Evolutionary conservation across 2,797 vertebrate species (phyloP), one percentile per base, ranked within the genome.

Genomic region (Eleutherodactylus coqui): DNA sequence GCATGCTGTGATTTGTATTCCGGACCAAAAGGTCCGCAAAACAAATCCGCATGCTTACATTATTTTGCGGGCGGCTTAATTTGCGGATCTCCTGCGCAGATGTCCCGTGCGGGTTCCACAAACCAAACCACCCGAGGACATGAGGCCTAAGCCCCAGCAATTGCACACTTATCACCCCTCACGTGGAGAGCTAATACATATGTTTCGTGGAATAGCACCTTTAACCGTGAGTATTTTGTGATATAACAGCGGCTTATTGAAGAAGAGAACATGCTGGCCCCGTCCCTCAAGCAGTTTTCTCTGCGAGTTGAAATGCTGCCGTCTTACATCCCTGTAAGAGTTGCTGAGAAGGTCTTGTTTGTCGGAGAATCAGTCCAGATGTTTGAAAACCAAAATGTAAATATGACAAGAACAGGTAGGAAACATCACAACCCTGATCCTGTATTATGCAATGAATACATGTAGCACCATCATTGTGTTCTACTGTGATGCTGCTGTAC

Each of bases 331-430:
- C 98, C 98, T 81, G 92, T 98, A 89, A 92, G 97, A 6, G 98
- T 98, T 79, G 98, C 97, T 14, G 98, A 99, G 95, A 99, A 99
- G 92, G 99, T 99, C 91, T 95, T 99, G 19, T 99, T 99, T 89
- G 97, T 99, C n/a, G 98, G 98, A 87, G 98, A 99, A 90, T 99
- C 97, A 0, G 97, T 99, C 45, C 98, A 99, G 93, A 99, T 99
- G 98, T 99, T 99, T 89, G 98, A 99, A 89, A 98, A 98, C 92
- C 97, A 99, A 93, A 99, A 98, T 88, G 95, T 97, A 89, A 96
- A 95, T 89, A 94, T 97, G n/a, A 96, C 97, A 1, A 94, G 96
- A 92, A 97, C 98, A 82, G 97, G 98, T 99, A 93, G 88, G 92
- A 49, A 75, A 24, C 7, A 60, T 5, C 43, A 62, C 24, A 62